A percentile compares a stretch with the other conserved stretches of the same genome.
These are phyloP conservation scores for Gymnarchus niloticus DNA, from an alignment of 2,113 vertebrate species.

Conservation along the genomic window DNA sequence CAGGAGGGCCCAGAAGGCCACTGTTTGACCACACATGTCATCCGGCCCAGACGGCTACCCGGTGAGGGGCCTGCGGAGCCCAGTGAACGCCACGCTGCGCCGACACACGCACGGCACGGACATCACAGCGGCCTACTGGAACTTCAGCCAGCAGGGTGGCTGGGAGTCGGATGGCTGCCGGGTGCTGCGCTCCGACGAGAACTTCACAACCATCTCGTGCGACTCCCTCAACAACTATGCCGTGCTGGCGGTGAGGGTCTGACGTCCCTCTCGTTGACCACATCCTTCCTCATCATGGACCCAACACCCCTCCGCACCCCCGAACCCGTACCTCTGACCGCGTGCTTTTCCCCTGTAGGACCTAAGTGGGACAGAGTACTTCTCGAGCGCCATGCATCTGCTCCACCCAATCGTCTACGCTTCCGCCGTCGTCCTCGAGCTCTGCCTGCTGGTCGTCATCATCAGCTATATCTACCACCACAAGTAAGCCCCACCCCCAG, in stretches of 20 bases:
- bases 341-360: slow-evolving; percentile 60
- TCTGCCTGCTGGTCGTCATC: slow-evolving; percentile 75
- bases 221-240: slow-evolving; percentile 86
- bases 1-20: background rate
- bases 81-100: slow-evolving; percentile 80
- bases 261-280: background rate
- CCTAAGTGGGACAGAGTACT: slow-evolving; percentile 73
- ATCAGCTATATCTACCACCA: slow-evolving; percentile 85
- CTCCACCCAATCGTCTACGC: slow-evolving; percentile 88
- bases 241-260: slow-evolving; percentile 77
- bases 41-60: slow-evolving; percentile 68
- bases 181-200: slow-evolving; percentile 80
- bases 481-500: slow-evolving; percentile 62
- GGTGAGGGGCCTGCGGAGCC: slow-evolving; percentile 55
- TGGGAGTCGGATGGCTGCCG: slow-evolving; percentile 87
- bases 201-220: slow-evolving; percentile 87
- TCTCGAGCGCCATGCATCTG: slow-evolving; percentile 63
- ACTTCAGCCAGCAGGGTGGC: slow-evolving; percentile 78
- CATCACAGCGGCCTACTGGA: slow-evolving; percentile 83
- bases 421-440: slow-evolving; percentile 71
- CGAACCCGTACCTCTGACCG: background rate
- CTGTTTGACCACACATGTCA: background rate
- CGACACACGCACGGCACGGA: slow-evolving; percentile 80
- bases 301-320: background rate
- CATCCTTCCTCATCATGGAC: too few relatives aligned